A percentile compares a stretch with the other conserved stretches of the same genome.
Evolutionary conservation across 64 coral and sea anemone species (phyloP).

Genomic region (Acropora tenuis): DNA sequence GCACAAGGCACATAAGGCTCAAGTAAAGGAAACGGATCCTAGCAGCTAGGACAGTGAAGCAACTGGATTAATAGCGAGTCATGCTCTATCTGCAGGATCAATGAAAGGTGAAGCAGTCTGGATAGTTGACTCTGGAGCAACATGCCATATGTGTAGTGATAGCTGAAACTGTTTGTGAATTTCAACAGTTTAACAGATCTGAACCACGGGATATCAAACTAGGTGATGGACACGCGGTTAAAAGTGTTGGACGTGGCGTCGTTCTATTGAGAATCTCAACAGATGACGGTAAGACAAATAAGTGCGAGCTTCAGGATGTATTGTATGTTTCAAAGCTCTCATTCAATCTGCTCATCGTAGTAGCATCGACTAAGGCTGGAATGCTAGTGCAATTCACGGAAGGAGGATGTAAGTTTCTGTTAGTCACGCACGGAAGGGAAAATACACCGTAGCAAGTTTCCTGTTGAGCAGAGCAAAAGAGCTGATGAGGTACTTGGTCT

Average conservation of each 20-base stretch:
- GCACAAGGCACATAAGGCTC: conserved; percentile 44
- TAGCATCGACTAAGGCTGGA: conserved; percentile 17
- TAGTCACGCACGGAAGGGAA: conserved; percentile 55
- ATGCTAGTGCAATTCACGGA: conserved; percentile 18
- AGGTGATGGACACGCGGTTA: conserved; percentile 45
- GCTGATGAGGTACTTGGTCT: conserved; percentile 45
- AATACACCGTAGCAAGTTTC: background rate
- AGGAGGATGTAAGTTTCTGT: conserved; percentile 28
- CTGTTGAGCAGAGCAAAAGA: background rate
- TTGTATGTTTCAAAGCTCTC: conserved; percentile 43
- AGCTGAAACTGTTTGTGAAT: conserved; percentile 50
- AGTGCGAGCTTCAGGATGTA: conserved; percentile 44
- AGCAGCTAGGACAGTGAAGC: conserved; percentile 42
- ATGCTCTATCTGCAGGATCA: conserved; percentile 31
- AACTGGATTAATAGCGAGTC: background rate
- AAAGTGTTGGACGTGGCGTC: conserved; percentile 39
- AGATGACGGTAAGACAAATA: conserved; percentile 20
- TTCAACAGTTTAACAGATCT: background rate
- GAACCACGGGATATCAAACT: conserved; percentile 50
- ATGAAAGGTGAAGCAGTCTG: background rate
- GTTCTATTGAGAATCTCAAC: background rate
- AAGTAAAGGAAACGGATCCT: conserved; percentile 43
- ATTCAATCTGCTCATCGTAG: conserved; percentile 34
- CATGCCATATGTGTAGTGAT: conserved; percentile 63
- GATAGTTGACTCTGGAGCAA: conserved; percentile 67